Percentiles rank a stretch among this genome's conserved stretches.
Evolutionary conservation across 1,140 invertebrate genomes (phyloP).

Genomic region (Musca domestica): DNA sequence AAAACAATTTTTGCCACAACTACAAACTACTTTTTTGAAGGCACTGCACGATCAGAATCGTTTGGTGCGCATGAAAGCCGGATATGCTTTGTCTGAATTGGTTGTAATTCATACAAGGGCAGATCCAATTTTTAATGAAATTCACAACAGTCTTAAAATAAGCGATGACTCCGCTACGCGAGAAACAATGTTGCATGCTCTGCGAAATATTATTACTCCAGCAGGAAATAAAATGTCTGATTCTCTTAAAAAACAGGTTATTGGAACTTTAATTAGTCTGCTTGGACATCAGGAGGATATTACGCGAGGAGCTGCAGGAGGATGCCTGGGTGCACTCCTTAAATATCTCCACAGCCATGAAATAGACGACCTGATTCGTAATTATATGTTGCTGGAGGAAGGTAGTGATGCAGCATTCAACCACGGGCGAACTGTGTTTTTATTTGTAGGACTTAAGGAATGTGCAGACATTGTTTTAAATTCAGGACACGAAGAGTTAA

Average conservation of each 20-base stretch:
- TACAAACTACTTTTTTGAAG: conserved; percentile 97
- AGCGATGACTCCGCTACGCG: conserved; percentile 79
- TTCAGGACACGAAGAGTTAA: conserved; percentile 66
- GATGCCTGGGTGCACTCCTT: conserved; percentile 84
- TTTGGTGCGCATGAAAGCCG: conserved; percentile 85
- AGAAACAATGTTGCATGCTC: conserved; percentile 89
- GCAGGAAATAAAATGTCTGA: conserved; percentile 90
- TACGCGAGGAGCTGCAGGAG: conserved; percentile 76
- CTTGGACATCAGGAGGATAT: conserved; percentile 77
- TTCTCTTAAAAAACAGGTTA: conserved; percentile 72
- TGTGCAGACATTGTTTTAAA: conserved; percentile 68
- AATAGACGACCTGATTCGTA: conserved; percentile 70
- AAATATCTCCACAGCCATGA: conserved; percentile 74
- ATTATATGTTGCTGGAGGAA: conserved; percentile 74
- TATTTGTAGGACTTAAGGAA: conserved; percentile 89
- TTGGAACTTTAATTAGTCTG: conserved; percentile 66
- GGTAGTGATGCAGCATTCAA: conserved; percentile 68
- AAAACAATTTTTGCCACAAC: conserved; percentile 96
- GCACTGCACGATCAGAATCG: conserved; percentile 86
- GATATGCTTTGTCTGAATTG: conserved; percentile 81
- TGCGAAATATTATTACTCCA: conserved; percentile 76
- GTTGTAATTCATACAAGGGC: conserved; percentile 87
- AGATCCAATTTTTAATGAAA: conserved; percentile 85
- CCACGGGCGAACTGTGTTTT: conserved; percentile 79
- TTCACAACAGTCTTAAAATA: conserved; percentile 82